These are phyloP conservation scores for Lissonota sp. DNA, from an alignment of 2,888 invertebrate genomes.

Conservation along the genomic window DNA sequence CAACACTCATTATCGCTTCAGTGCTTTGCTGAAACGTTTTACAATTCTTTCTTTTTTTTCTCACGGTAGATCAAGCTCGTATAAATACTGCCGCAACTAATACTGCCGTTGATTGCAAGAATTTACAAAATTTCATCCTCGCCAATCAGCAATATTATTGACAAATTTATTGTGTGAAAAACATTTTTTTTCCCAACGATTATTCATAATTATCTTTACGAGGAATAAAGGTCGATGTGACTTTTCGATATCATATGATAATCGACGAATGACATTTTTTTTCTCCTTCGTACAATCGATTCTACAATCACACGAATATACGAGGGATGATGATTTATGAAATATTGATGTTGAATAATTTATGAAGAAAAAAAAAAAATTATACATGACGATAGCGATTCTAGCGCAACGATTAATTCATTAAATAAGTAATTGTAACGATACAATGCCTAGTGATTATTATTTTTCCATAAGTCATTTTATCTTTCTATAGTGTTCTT, in stretches of 20 bases:
- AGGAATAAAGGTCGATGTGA: conserved; percentile 39
- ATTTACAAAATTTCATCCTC: neutral
- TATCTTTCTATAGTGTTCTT: conserved; percentile 19
- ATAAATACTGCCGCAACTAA: conserved; percentile 31
- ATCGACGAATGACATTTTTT: conserved; percentile 26
- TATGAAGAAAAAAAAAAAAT: conserved; percentile 22
- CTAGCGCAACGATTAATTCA: conserved; percentile 19
- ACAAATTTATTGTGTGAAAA: conserved; percentile 4
- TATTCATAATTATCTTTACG: conserved; percentile 40
- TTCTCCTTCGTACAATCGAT: neutral
- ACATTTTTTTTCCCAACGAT: neutral
- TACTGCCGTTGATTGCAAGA: conserved; percentile 20
- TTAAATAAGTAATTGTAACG: conserved; percentile 33
- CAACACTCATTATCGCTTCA: neutral
- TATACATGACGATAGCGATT: conserved; percentile 19
- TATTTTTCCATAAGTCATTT: conserved; percentile 30
- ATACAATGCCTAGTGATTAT: conserved; percentile 32
- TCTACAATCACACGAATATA: neutral
- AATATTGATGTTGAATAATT: conserved; percentile 7
- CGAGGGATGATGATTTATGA: neutral
- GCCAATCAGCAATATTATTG: neutral
- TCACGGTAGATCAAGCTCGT: conserved; percentile 18
- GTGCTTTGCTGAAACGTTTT: neutral
- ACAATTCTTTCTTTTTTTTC: conserved; percentile 20
- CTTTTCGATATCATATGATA: conserved; percentile 7